Evolutionary conservation across 1,140 invertebrate species (phyloP).

Genomic region (Lineus longissimus): DNA sequence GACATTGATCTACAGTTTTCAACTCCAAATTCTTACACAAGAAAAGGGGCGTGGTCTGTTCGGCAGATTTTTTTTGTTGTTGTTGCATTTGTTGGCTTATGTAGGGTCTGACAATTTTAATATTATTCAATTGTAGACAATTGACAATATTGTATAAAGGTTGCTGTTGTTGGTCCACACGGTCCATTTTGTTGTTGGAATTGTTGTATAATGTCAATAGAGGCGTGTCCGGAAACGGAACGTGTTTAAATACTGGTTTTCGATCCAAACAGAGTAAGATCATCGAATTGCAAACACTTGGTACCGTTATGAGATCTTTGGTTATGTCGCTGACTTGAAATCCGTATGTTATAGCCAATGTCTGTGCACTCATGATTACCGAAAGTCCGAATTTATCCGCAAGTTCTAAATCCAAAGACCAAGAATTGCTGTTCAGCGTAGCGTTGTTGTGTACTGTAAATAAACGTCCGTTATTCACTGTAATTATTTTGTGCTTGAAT

Average conservation of each 20-base stretch:
- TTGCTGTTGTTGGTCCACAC: neutral
- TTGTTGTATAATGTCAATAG: no score
- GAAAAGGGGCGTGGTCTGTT: neutral
- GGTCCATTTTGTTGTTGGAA: neutral
- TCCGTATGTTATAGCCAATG: neutral
- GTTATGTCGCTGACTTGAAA: neutral
- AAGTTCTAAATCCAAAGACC: neutral
- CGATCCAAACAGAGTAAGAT: neutral
- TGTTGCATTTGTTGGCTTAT: neutral
- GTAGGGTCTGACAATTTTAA: neutral
- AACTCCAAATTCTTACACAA: neutral
- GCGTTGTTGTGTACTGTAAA: neutral
- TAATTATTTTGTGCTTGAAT: neutral
- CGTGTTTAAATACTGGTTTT: neutral
- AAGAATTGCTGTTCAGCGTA: neutral
- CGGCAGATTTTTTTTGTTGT: neutral
- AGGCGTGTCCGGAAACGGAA: neutral
- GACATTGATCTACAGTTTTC: neutral
- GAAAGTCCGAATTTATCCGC: neutral
- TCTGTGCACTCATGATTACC: neutral
- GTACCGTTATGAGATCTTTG: neutral
- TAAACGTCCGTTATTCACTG: neutral
- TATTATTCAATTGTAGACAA: neutral
- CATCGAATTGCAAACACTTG: neutral
- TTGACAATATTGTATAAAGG: neutral